A percentile compares a stretch with the other conserved stretches of the same genome.
These are phyloP conservation scores for Enteromius afrohamiltoni DNA, from an alignment of 2,797 vertebrate species.

Conservation along the genomic window DNA sequence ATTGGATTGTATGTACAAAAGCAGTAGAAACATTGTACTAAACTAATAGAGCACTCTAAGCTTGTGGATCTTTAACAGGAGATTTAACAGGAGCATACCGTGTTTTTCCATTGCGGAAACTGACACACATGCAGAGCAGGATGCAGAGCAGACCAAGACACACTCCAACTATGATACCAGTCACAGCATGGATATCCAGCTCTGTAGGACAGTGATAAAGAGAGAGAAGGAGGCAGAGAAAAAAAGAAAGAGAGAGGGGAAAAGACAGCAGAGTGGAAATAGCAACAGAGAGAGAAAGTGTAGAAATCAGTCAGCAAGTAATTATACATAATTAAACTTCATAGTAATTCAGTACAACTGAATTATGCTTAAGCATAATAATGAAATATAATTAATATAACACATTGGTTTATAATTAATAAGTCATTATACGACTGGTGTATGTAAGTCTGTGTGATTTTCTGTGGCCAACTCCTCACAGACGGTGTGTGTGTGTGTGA, in stretches of 20 bases:
- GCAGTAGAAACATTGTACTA: background rate
- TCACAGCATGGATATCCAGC: slow-evolving; percentile 92
- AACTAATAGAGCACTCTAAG: background rate
- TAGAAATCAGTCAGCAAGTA: slow-evolving; percentile 6
- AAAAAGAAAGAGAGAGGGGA: background rate
- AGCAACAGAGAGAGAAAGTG: background rate
- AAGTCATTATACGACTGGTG: slow-evolving; percentile 5
- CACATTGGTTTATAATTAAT: slow-evolving; percentile 10
- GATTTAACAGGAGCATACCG: slow-evolving; percentile 74
- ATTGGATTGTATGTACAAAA: no score
- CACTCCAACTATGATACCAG: slow-evolving; percentile 94
- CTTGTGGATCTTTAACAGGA: background rate
- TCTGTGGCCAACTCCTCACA: slow-evolving; percentile 26
- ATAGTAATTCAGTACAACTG: slow-evolving; percentile 12
- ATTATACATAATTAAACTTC: slow-evolving; percentile 8
- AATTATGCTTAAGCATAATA: background rate
- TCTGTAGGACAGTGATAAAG: slow-evolving; percentile 71
- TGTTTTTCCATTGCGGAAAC: slow-evolving; percentile 87
- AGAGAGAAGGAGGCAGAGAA: background rate
- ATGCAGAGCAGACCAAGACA: slow-evolving; percentile 94
- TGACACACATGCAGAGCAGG: slow-evolving; percentile 94
- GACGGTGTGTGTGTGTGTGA: slow-evolving; percentile 4
- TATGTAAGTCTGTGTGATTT: slow-evolving; percentile 18
- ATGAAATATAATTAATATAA: slow-evolving; percentile 8
- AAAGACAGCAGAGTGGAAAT: background rate